A percentile compares a stretch with the other conserved stretches of the same genome.
These are phyloP conservation scores for Brachyptera risi DNA, from an alignment of 2,888 invertebrate species.

Conservation along the genomic window DNA sequence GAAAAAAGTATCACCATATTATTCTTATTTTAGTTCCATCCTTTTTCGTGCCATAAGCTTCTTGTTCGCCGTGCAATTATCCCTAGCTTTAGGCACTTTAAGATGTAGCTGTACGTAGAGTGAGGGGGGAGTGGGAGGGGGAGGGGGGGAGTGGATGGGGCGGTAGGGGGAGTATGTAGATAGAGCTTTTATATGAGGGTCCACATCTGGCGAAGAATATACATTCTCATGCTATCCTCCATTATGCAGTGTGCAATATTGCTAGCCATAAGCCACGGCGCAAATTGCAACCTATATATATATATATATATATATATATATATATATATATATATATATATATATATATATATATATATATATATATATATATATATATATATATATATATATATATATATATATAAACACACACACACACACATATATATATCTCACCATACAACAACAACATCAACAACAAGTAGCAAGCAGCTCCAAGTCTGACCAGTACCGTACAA, in stretches of 20 bases:
- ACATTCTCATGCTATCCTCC: constrained; percentile 10
- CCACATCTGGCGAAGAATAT: constrained; percentile 7
- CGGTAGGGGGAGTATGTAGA: neutral
- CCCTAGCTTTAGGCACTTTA: constrained; percentile 1
- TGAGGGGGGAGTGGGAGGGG: neutral
- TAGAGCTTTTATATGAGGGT: constrained; percentile 3
- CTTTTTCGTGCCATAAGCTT: neutral
- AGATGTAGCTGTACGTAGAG: neutral
- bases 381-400: too few relatives aligned
- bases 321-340: too few relatives aligned
- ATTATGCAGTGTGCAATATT: constrained; percentile 20
- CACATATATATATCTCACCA: too few relatives aligned
- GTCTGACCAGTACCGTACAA: constrained; percentile 11
- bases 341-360: too few relatives aligned
- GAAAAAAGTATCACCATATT: too few relatives aligned
- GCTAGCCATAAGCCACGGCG: constrained; percentile 10
- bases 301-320: too few relatives aligned
- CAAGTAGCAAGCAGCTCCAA: neutral
- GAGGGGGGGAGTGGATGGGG: neutral
- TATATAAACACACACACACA: too few relatives aligned
- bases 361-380: too few relatives aligned
- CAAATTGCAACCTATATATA: constrained; percentile 17
- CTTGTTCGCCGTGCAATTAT: neutral
- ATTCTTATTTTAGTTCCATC: too few relatives aligned
- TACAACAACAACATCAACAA: constrained; percentile 16